A percentile compares a stretch with the other conserved stretches of the same genome.
Evolutionary conservation across 1,140 invertebrate genomes (phyloP).

Genomic region (Cyclargus thomasi): DNA sequence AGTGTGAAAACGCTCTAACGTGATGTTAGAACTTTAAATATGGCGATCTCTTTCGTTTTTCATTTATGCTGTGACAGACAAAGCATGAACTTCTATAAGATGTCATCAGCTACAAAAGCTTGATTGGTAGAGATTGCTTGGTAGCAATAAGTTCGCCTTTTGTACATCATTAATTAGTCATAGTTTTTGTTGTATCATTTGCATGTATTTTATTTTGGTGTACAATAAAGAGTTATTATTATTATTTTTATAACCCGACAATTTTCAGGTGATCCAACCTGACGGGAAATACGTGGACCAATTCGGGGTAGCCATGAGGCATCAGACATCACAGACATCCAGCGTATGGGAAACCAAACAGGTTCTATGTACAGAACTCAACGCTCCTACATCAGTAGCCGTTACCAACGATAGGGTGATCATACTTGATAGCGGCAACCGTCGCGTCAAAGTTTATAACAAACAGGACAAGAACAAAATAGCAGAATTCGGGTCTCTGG

Average conservation of each 20-base stretch:
- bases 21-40: too few species aligned
- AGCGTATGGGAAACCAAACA: constrained; percentile 52
- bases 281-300: constrained; percentile 67
- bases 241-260: too few species aligned
- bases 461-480: constrained; percentile 71
- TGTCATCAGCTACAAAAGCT: too few species aligned
- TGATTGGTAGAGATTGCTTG: too few species aligned
- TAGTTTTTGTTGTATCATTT: too few species aligned
- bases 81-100: not conserved
- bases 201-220: too few species aligned
- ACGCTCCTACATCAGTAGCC: constrained; percentile 82
- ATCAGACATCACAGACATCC: constrained; percentile 34
- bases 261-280: constrained; percentile 61
- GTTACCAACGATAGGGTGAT: constrained; percentile 74
- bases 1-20: too few species aligned
- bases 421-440: constrained; percentile 81
- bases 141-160: too few species aligned
- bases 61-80: too few species aligned
- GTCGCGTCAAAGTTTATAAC: constrained; percentile 78
- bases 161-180: too few species aligned
- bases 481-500: constrained; percentile 77
- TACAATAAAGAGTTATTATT: too few species aligned
- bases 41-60: too few species aligned
- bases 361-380: constrained; percentile 74
- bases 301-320: constrained; percentile 58